Percentiles rank a stretch among this genome's conserved stretches.
phyloP scores from a whole-genome alignment of 2,113 vertebrate species.

The Mirounga angustirostris region DNA sequence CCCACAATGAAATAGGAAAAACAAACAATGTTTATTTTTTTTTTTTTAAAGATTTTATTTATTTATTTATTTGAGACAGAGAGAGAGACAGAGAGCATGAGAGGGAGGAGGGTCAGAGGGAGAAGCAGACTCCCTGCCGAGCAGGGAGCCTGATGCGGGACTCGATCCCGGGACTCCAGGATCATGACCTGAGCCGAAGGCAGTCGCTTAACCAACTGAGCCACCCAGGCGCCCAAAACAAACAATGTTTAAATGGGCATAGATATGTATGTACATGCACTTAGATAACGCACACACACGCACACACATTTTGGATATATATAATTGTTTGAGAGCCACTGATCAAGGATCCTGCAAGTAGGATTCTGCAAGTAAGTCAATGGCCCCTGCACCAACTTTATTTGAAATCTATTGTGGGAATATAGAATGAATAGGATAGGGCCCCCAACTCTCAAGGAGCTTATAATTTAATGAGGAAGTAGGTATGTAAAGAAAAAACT shows the following conservation, averaged over 20 bases:
- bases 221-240: background rate
- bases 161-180: too few species aligned
- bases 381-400: background rate
- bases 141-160: too few species aligned
- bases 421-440: background rate
- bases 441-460: background rate
- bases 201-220: too few species aligned
- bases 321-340: background rate
- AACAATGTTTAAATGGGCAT: background rate
- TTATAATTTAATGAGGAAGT: slow-evolving; percentile 26
- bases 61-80: too few species aligned
- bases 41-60: too few species aligned
- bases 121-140: too few species aligned
- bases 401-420: slow-evolving; percentile 3
- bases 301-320: background rate
- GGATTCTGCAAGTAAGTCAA: background rate
- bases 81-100: too few species aligned
- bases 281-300: background rate
- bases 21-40: background rate
- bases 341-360: background rate
- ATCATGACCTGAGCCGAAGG: too few species aligned
- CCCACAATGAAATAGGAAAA: background rate
- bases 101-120: too few species aligned
- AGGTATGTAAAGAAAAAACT: background rate
- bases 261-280: background rate